Evolutionary conservation across 2,797 vertebrate genomes (phyloP).

Genomic region (Myoxocephalus aenaeus): DNA sequence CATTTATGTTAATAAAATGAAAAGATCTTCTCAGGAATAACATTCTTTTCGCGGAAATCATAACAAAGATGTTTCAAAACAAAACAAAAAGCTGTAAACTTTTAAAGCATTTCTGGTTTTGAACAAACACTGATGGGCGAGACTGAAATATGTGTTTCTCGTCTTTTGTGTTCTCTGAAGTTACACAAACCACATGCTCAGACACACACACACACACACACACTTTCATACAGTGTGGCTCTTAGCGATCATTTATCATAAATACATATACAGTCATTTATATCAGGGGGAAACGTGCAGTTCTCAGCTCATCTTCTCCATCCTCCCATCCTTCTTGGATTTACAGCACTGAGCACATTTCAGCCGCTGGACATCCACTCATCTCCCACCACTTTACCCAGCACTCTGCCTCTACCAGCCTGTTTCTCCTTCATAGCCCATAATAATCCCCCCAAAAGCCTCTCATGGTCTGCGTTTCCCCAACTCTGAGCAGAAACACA

Average conservation of each 20-base stretch:
- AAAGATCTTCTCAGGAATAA: background rate
- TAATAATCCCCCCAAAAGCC: slow-evolving; percentile 68
- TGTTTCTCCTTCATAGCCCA: slow-evolving; percentile 45
- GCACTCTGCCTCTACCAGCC: slow-evolving; percentile 45
- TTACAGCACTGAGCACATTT: slow-evolving; percentile 48
- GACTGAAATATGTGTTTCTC: slow-evolving; percentile 20
- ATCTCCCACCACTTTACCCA: slow-evolving; percentile 54
- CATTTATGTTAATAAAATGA: slow-evolving; percentile 17
- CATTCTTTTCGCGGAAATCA: background rate
- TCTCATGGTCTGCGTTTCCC: slow-evolving; percentile 33
- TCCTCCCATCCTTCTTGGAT: slow-evolving; percentile 66
- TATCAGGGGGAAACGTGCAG: slow-evolving; percentile 46
- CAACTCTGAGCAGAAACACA: slow-evolving; percentile 49
- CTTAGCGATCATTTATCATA: slow-evolving; percentile 52
- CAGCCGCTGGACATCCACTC: slow-evolving; percentile 40
- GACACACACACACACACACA: background rate
- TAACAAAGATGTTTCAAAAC: background rate
- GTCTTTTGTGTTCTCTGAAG: slow-evolving; percentile 32
- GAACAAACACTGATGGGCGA: background rate
- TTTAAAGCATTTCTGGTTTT: slow-evolving; percentile 3
- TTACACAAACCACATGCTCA: slow-evolving; percentile 46
- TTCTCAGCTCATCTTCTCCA: slow-evolving; percentile 59
- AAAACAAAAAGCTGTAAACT: background rate
- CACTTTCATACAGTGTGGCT: slow-evolving; percentile 14
- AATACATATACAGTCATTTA: slow-evolving; percentile 50